Evolutionary conservation across 2,113 vertebrate genomes (phyloP).

Genomic region (Apteryx owenii): DNA sequence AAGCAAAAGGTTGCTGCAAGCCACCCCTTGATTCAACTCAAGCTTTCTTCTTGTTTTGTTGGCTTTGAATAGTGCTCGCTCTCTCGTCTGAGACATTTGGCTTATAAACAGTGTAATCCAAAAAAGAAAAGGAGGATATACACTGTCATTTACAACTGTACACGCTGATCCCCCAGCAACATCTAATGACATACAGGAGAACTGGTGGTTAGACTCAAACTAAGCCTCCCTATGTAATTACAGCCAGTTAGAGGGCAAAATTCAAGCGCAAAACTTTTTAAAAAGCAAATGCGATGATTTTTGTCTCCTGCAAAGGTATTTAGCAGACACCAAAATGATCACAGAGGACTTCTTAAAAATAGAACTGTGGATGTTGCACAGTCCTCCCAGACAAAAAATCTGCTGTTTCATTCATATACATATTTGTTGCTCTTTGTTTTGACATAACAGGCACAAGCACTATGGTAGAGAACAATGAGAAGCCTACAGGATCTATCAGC

Average conservation of each 20-base stretch:
- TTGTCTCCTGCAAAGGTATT: neutral
- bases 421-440: neutral
- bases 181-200: conserved; percentile 29
- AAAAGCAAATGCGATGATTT: neutral
- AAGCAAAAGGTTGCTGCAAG: neutral
- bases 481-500: neutral
- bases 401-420: neutral
- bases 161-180: neutral
- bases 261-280: neutral
- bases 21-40: neutral
- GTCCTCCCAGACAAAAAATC: neutral
- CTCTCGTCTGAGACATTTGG: neutral
- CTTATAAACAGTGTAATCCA: neutral
- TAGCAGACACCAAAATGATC: neutral
- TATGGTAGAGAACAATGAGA: neutral
- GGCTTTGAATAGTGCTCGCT: neutral
- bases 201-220: conserved; percentile 29
- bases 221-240: conserved; percentile 58
- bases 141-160: conserved; percentile 29
- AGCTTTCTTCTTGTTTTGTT: neutral
- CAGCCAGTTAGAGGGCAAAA: conserved; percentile 17
- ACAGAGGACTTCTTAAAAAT: neutral
- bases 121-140: neutral
- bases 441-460: neutral
- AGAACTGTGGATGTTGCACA: neutral